Percentiles rank a stretch among this genome's conserved stretches.
Evolutionary conservation across 2,113 vertebrate species (phyloP).

Genomic region (Hypocryptadius cinnamomeus): DNA sequence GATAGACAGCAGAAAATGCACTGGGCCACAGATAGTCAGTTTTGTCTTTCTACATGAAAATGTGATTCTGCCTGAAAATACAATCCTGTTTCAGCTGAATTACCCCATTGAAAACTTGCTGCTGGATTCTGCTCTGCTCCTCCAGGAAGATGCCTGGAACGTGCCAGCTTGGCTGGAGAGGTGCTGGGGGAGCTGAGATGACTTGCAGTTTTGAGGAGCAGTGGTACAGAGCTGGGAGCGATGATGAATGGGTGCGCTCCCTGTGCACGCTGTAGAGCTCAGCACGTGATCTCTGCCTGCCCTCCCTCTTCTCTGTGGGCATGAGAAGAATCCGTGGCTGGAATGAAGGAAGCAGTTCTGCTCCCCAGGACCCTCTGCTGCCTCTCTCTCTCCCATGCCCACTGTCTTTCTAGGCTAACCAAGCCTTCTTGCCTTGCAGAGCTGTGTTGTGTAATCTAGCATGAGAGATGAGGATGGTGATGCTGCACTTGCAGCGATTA

Average conservation of each 20-base stretch:
- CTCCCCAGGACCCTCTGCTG: background rate
- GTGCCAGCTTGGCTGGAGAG: background rate
- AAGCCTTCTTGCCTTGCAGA: background rate
- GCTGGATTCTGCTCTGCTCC: background rate
- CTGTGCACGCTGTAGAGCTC: background rate
- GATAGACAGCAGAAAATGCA: background rate
- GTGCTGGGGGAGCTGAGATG: background rate
- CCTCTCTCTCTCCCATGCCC: background rate
- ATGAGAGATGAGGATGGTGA: background rate
- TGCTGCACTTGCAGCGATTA: background rate
- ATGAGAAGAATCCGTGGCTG: background rate
- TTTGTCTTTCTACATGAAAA: background rate
- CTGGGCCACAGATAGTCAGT: background rate
- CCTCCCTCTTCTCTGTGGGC: background rate
- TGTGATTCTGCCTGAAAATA: background rate
- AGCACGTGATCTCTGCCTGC: background rate
- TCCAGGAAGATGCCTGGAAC: background rate
- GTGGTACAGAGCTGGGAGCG: background rate
- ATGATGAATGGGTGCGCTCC: background rate
- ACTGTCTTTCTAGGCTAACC: background rate
- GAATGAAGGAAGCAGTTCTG: background rate
- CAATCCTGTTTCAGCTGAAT: background rate
- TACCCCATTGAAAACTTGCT: background rate
- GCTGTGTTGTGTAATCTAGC: background rate
- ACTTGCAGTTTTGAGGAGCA: slow-evolving; percentile 28